A percentile compares a stretch with the other conserved stretches of the same genome.
phyloP scores from a whole-genome alignment of 1,140 invertebrate species.

The Antheraea pernyi region DNA sequence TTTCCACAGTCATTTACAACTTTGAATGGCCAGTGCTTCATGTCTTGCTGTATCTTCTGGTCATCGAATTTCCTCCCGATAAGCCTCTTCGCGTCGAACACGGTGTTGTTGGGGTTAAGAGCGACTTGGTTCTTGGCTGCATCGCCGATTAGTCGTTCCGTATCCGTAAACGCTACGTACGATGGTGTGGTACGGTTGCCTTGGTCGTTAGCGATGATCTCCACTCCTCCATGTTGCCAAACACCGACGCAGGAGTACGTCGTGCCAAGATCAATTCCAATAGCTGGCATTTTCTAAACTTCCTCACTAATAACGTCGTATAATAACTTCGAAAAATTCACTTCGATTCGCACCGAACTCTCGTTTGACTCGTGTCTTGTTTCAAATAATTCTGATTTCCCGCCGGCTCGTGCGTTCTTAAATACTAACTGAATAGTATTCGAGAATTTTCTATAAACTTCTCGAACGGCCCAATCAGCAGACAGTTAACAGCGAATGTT shows the following conservation, averaged over 20 bases:
- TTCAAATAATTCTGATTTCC: too few relatives aligned
- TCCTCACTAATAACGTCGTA: constrained; percentile 3
- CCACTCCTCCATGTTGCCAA: constrained; percentile 95
- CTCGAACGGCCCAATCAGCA: too few relatives aligned
- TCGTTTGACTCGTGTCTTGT: too few relatives aligned
- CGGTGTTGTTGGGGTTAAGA: constrained; percentile 76
- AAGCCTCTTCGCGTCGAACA: constrained; percentile 79
- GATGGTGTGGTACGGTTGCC: constrained; percentile 95
- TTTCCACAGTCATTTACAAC: constrained; percentile 84
- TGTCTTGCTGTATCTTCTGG: constrained; percentile 85
- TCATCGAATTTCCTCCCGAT: constrained; percentile 85
- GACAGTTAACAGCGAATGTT: too few relatives aligned
- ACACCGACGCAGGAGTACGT: constrained; percentile 93
- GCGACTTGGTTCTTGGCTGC: constrained; percentile 81
- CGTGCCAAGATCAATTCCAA: constrained; percentile 90
- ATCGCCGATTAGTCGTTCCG: too few relatives aligned
- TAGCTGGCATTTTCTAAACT: constrained; percentile 78
- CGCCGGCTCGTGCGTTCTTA: too few relatives aligned
- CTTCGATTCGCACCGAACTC: too few relatives aligned
- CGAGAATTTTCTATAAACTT: too few relatives aligned
- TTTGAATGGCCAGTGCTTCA: constrained; percentile 89
- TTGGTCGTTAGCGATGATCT: constrained; percentile 97
- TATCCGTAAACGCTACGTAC: too few relatives aligned
- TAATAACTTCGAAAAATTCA: too few relatives aligned
- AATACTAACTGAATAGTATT: too few relatives aligned